phyloP scores from a whole-genome alignment of 2,888 invertebrate genomes.

The Ganaspis brasiliensis region DNA sequence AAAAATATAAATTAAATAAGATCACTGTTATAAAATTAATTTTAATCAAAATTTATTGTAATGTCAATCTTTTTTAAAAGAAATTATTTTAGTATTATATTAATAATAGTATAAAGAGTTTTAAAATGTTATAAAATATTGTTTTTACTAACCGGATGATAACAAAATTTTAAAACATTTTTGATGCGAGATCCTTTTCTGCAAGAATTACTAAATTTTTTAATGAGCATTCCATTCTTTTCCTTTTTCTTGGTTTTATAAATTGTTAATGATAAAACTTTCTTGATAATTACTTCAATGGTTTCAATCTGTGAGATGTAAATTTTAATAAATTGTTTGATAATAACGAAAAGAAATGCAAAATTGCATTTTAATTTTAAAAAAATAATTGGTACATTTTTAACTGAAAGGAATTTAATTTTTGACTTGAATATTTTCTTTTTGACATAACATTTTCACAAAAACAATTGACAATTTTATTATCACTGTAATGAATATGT shows the following conservation, averaged over 20 bases:
- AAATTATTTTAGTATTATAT: no score
- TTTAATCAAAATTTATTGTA: neutral
- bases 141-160: neutral
- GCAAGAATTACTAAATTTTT: constrained; percentile 47
- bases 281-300: neutral
- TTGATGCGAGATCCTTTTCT: constrained; percentile 48
- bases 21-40: no score
- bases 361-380: constrained; percentile 18
- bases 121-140: no score
- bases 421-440: neutral
- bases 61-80: no score
- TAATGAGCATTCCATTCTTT: constrained; percentile 46
- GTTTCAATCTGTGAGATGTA: neutral
- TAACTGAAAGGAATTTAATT: neutral
- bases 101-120: no score
- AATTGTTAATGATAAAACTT: constrained; percentile 43
- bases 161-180: neutral
- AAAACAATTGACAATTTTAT: neutral
- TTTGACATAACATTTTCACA: neutral
- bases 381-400: neutral
- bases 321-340: neutral
- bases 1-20: neutral
- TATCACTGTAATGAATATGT: neutral
- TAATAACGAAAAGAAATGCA: neutral
- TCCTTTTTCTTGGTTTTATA: constrained; percentile 47